These are phyloP conservation scores for Colistium nudipinnis DNA, from an alignment of 2,113 vertebrate species.

Conservation along the genomic window DNA sequence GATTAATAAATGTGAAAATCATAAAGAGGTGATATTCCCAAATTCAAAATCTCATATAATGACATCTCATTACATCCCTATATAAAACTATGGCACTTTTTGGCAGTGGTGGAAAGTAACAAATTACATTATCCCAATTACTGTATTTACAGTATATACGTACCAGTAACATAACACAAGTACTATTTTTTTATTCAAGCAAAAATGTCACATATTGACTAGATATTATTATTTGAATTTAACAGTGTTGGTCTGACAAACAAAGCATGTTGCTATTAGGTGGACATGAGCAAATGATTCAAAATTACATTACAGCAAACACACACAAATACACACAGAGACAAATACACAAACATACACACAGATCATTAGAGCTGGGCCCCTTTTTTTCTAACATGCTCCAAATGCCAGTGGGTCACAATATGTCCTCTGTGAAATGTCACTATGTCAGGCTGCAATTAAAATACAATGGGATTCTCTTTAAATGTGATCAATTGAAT, in stretches of 20 bases:
- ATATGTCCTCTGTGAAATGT: conserved; percentile 66
- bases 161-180: too few relatives aligned
- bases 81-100: too few relatives aligned
- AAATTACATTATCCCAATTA: too few relatives aligned
- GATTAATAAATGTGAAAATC: too few relatives aligned
- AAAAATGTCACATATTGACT: background rate
- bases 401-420: conserved; percentile 70
- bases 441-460: conserved; percentile 58
- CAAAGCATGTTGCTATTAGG: background rate
- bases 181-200: background rate
- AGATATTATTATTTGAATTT: background rate
- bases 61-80: too few relatives aligned
- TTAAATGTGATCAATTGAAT: conserved; percentile 75
- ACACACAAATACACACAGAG: conserved; percentile 2
- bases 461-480: conserved; percentile 61
- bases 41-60: too few relatives aligned
- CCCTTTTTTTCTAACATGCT: conserved; percentile 34
- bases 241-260: background rate
- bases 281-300: background rate
- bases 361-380: conserved; percentile 31
- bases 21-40: too few relatives aligned
- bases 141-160: too few relatives aligned
- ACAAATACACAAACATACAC: conserved; percentile 6
- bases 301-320: background rate
- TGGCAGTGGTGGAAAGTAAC: too few relatives aligned